Base-by-base conservation (phyloP, 1,140 invertebrate genomes). In the Geopemphigus sp. region DNA sequence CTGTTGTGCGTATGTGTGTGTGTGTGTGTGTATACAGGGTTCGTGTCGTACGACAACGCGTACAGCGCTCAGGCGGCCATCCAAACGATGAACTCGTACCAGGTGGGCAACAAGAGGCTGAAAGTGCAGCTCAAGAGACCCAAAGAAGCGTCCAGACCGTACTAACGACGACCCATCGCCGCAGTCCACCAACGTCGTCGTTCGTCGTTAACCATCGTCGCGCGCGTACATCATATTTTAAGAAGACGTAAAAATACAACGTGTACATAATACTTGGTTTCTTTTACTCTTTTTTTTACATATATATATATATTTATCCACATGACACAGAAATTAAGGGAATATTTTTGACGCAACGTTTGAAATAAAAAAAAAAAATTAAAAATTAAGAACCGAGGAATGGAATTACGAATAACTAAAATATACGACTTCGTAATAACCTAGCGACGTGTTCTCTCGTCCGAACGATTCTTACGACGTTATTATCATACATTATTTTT, bases 61-160 rank as follows among this genome's bases (percentile, higher is more conserved):
- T 87, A 92, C 82, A 96, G 95, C 84, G 96, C 96, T 81, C 95
- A 97, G 86, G 91, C 93, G 84, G 97, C 97, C 82, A 98, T 98
- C 84, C 93, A 95, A 85, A 93, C 94, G 83, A 98, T 98, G 96
- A 96, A 98, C 88, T 94, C 96, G 83, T 98, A 97, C 86, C 96
- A 97, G 88, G 95, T 98, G 86, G 96, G 96, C 85, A 96, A 94
- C 86, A 98, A 98, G 87, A 91, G 96, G 85, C 91, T 98, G 82
- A 98, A 98, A 91, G 96, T 98, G 85, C 96, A 98, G 88, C 90
- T 98, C 85, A 98, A 98, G 89, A 91, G 95, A 87, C 93, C 94
- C 83, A 98, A 97, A 90, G 95, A 96, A 86, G 90, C 91, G 80
- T 91, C 91, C 83, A 92, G 92, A 87, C 93, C 92, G 82, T 94